Percentiles rank a stretch among this genome's conserved stretches.
Evolutionary conservation across 2,797 vertebrate species (phyloP).

Genomic region (Aselliscus stoliczkanus): DNA sequence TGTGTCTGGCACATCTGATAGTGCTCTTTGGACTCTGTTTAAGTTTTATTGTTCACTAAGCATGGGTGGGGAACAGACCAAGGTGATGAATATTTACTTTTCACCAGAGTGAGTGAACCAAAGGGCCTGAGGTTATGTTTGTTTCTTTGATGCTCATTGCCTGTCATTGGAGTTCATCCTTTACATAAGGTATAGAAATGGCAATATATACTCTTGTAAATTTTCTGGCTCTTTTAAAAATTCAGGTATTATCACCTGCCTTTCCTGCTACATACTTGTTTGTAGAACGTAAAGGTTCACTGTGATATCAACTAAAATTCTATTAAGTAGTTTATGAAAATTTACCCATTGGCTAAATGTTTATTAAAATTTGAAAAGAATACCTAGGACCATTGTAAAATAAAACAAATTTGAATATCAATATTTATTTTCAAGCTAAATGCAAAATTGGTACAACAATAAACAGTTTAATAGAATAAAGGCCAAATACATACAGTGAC

Average conservation of each 20-base stretch:
- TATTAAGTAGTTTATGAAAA: neutral
- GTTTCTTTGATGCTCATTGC: neutral
- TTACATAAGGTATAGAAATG: neutral
- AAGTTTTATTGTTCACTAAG: neutral
- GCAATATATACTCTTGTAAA: neutral
- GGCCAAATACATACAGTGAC: neutral
- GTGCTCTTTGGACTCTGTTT: neutral
- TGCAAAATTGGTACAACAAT: neutral
- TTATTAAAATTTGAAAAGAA: neutral
- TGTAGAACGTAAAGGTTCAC: neutral
- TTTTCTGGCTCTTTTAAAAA: neutral
- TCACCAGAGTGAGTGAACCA: neutral
- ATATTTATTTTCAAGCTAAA: neutral
- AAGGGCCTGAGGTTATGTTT: neutral
- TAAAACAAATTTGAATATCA: neutral
- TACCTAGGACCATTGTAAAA: neutral
- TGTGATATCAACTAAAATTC: neutral
- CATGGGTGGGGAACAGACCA: neutral
- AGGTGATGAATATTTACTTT: conserved; percentile 32
- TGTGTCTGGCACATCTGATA: neutral
- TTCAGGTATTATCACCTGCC: neutral
- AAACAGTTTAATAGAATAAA: neutral
- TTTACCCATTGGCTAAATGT: neutral
- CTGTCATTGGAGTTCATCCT: neutral
- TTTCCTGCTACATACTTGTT: neutral